phyloP scores from a whole-genome alignment of 2,888 invertebrate genomes.

The Ephialtes manifestator region DNA sequence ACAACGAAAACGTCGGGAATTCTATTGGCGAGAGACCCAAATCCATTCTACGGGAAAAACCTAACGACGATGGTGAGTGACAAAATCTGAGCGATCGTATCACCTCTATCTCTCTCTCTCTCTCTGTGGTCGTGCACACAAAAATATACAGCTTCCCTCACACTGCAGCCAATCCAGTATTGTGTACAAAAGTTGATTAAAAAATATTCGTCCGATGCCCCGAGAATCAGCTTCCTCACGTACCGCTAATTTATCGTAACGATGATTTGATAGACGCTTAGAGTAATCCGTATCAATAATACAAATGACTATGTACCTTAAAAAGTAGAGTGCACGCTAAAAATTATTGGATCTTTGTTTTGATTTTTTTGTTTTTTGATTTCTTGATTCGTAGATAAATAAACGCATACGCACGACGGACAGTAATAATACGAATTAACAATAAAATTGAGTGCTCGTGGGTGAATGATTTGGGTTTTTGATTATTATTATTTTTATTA shows the following conservation, averaged over 20 bases:
- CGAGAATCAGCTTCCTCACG: conserved; percentile 16
- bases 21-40: conserved; percentile 79
- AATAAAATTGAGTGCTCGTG: conserved; percentile 3
- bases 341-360: not conserved
- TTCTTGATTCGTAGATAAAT: conserved; percentile 23
- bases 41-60: conserved; percentile 84
- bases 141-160: not conserved
- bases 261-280: conserved; percentile 8
- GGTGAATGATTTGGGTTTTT: conserved; percentile 6
- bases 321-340: conserved; percentile 37
- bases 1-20: not conserved
- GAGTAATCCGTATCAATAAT: not conserved
- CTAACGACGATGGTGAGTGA: conserved; percentile 82
- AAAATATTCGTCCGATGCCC: not conserved
- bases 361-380: not conserved
- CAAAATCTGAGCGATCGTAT: not conserved
- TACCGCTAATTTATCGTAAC: conserved; percentile 2
- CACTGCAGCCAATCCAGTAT: not conserved
- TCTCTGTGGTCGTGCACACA: not conserved
- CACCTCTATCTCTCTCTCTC: not conserved
- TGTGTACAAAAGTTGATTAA: not conserved
- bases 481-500: not conserved
- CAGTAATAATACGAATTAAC: not conserved
- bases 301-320: not conserved
- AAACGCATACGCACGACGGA: conserved; percentile 14